These are phyloP conservation scores for pig (Sus scrofa) DNA, from an alignment of 2,113 vertebrate species.

Conservation along the genomic window T2T-Sscrofa CM000822.6:6530001-6530500, in stretches of 20 bases:
- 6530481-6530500: slow-evolving; percentile 7
- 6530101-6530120: background rate
- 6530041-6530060: background rate
- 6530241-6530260: background rate
- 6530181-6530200: background rate
- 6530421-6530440: slow-evolving; percentile 37
- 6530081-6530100: background rate
- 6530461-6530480: slow-evolving; percentile 32
- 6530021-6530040: background rate
- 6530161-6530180: background rate
- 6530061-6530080: background rate
- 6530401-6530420: background rate
- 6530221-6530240: background rate
- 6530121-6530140: background rate
- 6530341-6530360: slow-evolving; percentile 46
- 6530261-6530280: background rate
- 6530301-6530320: background rate
- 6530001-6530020: background rate
- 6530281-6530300: background rate
- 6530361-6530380: slow-evolving; percentile 1
- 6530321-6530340: background rate
- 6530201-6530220: background rate
- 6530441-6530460: slow-evolving; percentile 69
- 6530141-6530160: slow-evolving; percentile 30
- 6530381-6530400: slow-evolving; percentile 42